Conservation (phyloP, 2,113 vertebrate genomes). For the Ailurus styani region DNA sequence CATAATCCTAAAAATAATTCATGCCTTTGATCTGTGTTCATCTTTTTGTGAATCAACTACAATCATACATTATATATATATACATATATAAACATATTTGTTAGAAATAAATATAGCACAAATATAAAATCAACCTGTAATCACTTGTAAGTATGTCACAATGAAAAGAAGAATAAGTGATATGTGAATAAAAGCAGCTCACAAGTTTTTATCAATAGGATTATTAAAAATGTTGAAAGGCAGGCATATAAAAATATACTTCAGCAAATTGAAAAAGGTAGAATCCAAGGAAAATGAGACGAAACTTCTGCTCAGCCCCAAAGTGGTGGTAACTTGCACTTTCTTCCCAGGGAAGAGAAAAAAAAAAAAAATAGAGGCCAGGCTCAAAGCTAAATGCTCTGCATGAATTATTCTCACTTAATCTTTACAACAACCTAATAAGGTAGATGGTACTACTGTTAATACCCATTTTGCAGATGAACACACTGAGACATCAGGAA, state of each 20-base stretch:
- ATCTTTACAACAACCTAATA: neutral
- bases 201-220: neutral
- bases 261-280: neutral
- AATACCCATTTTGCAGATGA: neutral
- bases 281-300: neutral
- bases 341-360: neutral
- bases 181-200: neutral
- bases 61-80: neutral
- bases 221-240: neutral
- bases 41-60: neutral
- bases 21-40: neutral
- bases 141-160: neutral
- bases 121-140: neutral
- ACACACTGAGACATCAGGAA: neutral
- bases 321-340: neutral
- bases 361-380: neutral
- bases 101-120: neutral
- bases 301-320: neutral
- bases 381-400: neutral
- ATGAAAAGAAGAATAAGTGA: constrained; percentile 5
- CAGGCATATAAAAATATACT: neutral
- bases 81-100: neutral
- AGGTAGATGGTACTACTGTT: neutral
- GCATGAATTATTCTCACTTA: neutral
- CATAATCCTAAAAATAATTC: neutral